Evolutionary conservation across 2,797 vertebrate species (phyloP).

Genomic region (Sardinella longiceps): DNA sequence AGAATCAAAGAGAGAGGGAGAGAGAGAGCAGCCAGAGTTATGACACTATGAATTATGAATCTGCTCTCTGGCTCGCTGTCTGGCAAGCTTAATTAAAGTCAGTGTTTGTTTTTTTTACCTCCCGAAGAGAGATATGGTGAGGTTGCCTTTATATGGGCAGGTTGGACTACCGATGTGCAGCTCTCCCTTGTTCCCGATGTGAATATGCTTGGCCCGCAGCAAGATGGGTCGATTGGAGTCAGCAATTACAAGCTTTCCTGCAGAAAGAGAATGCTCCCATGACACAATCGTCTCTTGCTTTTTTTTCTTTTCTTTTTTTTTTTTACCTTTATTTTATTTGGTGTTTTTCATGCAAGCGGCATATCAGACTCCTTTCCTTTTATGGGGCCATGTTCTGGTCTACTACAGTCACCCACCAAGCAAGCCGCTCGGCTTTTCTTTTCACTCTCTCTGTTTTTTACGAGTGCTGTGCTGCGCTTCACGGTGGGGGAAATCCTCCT

Average conservation of each 20-base stretch:
- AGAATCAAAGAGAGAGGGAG: too few species aligned
- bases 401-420: background rate
- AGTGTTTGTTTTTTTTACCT: constrained; percentile 75
- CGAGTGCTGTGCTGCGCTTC: background rate
- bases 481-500: constrained; percentile 25
- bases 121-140: constrained; percentile 87
- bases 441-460: background rate
- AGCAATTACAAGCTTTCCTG: constrained; percentile 91
- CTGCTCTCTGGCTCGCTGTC: background rate
- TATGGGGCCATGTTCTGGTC: background rate
- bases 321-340: background rate
- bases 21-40: background rate
- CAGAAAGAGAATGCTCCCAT: constrained; percentile 31
- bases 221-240: constrained; percentile 79
- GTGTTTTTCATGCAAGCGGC: constrained; percentile 19
- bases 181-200: constrained; percentile 86
- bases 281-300: background rate
- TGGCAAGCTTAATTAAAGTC: constrained; percentile 3
- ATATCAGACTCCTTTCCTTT: constrained; percentile 19
- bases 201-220: constrained; percentile 86
- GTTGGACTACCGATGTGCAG: constrained; percentile 86
- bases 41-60: background rate
- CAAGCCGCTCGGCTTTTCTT: background rate
- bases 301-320: too few species aligned
- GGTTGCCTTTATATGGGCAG: constrained; percentile 88